Evolutionary conservation across 1,140 invertebrate species (phyloP).

Genomic region (Periplaneta americana): DNA sequence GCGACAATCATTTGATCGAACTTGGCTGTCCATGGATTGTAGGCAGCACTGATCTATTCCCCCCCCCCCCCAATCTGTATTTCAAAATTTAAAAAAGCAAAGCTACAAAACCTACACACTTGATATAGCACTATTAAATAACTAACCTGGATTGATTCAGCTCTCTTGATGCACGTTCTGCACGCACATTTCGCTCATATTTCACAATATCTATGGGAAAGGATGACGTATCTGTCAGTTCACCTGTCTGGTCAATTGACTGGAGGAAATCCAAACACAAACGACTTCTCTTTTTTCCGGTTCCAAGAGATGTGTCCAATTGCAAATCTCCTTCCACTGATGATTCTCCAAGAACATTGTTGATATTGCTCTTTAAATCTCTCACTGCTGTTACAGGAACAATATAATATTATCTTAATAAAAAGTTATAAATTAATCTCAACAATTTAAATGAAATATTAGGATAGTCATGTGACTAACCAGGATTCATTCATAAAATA

Average conservation of each 20-base stretch:
- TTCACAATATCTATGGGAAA: constrained; percentile 24
- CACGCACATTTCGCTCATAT: constrained; percentile 22
- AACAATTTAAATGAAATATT: no score
- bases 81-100: no score
- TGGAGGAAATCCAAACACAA: constrained; percentile 3
- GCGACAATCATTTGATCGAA: no score
- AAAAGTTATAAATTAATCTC: no score
- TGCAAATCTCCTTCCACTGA: neutral
- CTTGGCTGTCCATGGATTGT: no score
- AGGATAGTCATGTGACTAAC: no score
- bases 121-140: no score
- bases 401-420: no score
- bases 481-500: no score
- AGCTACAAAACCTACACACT: no score
- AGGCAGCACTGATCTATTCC: no score
- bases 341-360: neutral
- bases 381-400: neutral
- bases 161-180: constrained; percentile 35
- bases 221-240: constrained; percentile 1
- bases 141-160: constrained; percentile 33
- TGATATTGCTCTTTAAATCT: neutral
- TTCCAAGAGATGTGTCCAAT: neutral
- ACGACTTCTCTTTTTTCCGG: neutral
- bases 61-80: no score
- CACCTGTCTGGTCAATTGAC: constrained; percentile 12